A percentile compares a stretch with the other conserved stretches of the same genome.
phyloP scores from a whole-genome alignment of 2,113 vertebrate genomes.

The Maccullochella peelii region DNA sequence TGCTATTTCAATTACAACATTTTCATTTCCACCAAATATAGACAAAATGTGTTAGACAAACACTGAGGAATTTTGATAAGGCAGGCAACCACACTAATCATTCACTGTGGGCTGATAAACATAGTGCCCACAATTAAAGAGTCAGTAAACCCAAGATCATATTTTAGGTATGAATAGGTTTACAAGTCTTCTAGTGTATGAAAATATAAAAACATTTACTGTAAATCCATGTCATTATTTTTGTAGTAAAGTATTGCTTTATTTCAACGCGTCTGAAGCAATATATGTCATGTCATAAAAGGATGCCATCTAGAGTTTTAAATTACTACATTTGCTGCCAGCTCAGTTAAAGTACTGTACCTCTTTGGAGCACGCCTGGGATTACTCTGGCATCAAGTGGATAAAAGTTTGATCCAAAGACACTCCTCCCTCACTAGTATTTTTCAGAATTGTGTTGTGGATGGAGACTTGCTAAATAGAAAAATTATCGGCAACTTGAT shows the following conservation, averaged over 20 bases:
- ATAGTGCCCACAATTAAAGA: constrained; percentile 27
- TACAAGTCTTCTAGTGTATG: neutral
- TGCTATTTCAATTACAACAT: constrained; percentile 57
- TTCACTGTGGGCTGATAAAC: constrained; percentile 45
- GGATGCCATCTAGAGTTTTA: neutral
- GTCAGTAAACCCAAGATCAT: neutral
- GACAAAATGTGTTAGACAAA: constrained; percentile 51
- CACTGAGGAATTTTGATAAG: constrained; percentile 58
- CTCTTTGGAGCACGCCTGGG: neutral
- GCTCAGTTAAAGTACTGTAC: neutral
- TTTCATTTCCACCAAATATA: constrained; percentile 69
- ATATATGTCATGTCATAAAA: neutral
- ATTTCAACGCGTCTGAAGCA: neutral
- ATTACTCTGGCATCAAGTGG: constrained; percentile 4
- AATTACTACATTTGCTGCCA: neutral
- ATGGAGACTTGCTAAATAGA: neutral
- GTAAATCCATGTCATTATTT: neutral
- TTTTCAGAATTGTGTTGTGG: neutral
- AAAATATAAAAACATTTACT: neutral
- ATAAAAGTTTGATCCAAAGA: neutral
- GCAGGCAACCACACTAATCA: constrained; percentile 29
- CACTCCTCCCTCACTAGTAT: neutral
- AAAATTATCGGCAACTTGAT: neutral
- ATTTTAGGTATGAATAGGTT: constrained; percentile 28
- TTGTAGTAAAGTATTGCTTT: neutral